A percentile compares a stretch with the other conserved stretches of the same genome.
Conservation (phyloP, 2,113 vertebrate genomes). For the Ochotona curzoniae region DNA sequence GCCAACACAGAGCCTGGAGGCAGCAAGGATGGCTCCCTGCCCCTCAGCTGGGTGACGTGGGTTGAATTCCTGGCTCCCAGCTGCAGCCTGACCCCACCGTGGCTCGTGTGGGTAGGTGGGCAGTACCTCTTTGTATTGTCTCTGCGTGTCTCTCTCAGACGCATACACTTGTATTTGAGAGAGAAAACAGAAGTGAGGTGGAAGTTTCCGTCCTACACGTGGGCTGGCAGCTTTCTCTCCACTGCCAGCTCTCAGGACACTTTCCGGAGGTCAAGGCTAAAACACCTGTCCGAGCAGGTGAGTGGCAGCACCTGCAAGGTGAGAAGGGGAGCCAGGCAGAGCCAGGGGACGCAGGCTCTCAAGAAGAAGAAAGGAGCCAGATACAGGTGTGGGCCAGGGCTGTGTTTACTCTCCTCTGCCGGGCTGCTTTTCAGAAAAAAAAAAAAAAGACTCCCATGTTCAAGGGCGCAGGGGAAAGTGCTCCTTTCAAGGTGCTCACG, state of each 20-base stretch:
- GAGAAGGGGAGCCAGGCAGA: background rate
- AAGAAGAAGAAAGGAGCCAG: background rate
- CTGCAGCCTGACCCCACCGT: too few species aligned
- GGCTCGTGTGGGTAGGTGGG: too few species aligned
- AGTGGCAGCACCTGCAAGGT: background rate
- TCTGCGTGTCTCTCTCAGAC: too few species aligned
- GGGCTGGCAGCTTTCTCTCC: background rate
- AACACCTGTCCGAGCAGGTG: background rate
- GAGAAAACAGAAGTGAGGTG: background rate
- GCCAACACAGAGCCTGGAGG: too few species aligned
- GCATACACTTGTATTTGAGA: too few species aligned
- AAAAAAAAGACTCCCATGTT: background rate
- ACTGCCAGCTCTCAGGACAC: background rate
- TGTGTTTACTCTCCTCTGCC: background rate
- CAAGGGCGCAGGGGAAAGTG: background rate
- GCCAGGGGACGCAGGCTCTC: background rate
- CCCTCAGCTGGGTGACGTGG: too few species aligned
- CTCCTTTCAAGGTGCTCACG: background rate
- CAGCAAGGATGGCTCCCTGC: too few species aligned
- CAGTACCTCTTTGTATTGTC: too few species aligned
- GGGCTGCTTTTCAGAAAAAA: constrained; percentile 15
- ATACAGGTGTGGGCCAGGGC: background rate
- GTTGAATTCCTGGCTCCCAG: too few species aligned
- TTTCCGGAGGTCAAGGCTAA: background rate
- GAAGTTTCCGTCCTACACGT: background rate